Conservation (phyloP, 2,888 invertebrate genomes). For the Dryobotodes eremita region DNA sequence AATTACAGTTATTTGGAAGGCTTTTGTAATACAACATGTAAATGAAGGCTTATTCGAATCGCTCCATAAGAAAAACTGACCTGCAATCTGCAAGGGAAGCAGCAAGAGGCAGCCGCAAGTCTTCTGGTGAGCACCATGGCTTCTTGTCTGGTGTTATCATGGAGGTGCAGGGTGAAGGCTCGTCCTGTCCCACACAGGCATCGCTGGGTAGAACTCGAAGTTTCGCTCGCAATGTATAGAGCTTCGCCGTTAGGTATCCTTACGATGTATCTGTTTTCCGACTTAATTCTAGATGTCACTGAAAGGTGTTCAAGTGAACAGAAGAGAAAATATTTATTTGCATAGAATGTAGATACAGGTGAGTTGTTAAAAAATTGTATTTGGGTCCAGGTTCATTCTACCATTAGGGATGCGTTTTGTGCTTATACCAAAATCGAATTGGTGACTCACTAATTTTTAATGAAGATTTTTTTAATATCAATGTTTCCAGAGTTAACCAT, state of each 20-base stretch:
- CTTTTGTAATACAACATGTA: too few species aligned
- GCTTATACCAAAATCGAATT: too few species aligned
- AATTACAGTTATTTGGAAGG: too few species aligned
- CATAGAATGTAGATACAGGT: too few species aligned
- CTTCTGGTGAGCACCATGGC: constrained; percentile 94
- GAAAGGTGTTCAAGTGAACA: constrained; percentile 34
- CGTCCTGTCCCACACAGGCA: constrained; percentile 94
- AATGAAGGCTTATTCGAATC: neutral
- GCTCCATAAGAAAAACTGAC: constrained; percentile 75
- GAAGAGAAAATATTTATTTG: too few species aligned
- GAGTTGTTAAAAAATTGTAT: too few species aligned
- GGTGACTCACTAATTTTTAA: too few species aligned
- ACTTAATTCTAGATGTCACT: constrained; percentile 92
- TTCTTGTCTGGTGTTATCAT: constrained; percentile 96
- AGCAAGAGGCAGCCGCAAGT: constrained; percentile 93
- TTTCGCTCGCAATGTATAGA: constrained; percentile 94
- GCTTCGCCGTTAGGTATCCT: constrained; percentile 94
- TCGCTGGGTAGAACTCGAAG: constrained; percentile 91
- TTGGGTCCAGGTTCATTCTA: too few species aligned
- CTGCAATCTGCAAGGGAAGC: constrained; percentile 94
- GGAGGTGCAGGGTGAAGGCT: constrained; percentile 94
- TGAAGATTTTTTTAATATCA: too few species aligned
- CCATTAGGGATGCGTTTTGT: too few species aligned
- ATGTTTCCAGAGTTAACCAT: too few species aligned
- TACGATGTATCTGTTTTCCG: constrained; percentile 94